phyloP scores from a whole-genome alignment of 1,140 invertebrate genomes.

The Goniozus legneri region DNA sequence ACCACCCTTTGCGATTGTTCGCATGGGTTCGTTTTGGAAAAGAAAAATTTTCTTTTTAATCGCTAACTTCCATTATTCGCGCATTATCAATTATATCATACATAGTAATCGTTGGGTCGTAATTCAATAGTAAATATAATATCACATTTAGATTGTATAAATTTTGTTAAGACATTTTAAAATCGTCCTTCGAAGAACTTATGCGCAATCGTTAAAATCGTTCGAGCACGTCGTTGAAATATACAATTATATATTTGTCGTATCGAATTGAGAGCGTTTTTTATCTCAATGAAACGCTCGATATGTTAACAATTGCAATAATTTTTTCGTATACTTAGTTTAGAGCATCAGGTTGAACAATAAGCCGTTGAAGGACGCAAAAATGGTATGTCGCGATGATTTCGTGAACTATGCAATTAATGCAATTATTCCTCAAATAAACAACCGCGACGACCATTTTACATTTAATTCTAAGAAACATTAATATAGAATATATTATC shows the following conservation, averaged over 20 bases:
- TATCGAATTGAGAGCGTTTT: no score
- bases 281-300: no score
- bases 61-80: conserved; percentile 11
- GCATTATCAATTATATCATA: conserved; percentile 26
- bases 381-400: neutral
- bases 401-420: neutral
- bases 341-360: conserved; percentile 19
- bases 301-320: neutral
- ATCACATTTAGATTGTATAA: conserved; percentile 58
- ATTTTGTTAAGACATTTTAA: conserved; percentile 42
- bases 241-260: no score
- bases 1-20: neutral
- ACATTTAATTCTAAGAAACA: conserved; percentile 34
- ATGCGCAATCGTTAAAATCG: no score
- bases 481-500: conserved; percentile 51
- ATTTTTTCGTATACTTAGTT: conserved; percentile 16
- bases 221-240: no score
- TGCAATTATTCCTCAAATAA: no score
- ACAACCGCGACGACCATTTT: neutral
- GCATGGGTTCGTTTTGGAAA: neutral
- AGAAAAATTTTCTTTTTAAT: no score
- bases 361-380: conserved; percentile 25
- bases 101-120: conserved; percentile 38
- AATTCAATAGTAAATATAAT: conserved; percentile 52
- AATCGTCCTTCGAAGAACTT: neutral